phyloP scores from a whole-genome alignment of 2,113 vertebrate species.

The Mellivora capensis region DNA sequence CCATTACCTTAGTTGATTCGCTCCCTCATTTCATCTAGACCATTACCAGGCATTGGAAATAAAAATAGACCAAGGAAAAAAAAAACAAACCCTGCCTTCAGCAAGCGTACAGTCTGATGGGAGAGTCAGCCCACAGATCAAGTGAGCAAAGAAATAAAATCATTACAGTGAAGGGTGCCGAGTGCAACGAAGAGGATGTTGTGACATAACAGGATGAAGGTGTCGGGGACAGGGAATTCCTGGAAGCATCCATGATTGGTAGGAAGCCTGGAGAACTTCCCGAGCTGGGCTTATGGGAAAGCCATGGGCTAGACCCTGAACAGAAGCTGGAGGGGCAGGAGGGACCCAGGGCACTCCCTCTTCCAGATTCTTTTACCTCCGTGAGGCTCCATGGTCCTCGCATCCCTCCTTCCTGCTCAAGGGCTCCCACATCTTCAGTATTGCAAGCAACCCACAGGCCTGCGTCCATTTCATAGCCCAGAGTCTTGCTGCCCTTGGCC shows the following conservation, averaged over 20 bases:
- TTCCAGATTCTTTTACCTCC: background rate
- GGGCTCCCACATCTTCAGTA: background rate
- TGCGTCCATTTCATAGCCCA: accelerated
- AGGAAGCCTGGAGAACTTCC: background rate
- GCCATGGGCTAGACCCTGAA: background rate
- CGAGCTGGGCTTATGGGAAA: background rate
- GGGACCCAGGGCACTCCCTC: background rate
- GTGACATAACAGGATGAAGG: background rate
- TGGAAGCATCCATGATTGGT: background rate
- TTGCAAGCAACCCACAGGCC: background rate
- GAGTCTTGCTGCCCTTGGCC: background rate
- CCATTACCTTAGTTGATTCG: accelerated
- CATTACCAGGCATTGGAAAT: background rate
- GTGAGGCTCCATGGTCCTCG: background rate
- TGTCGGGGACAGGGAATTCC: background rate
- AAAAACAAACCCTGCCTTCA: background rate
- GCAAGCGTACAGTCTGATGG: background rate
- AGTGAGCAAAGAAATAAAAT: background rate
- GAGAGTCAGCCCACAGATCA: background rate
- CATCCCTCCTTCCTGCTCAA: background rate
- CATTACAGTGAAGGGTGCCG: background rate
- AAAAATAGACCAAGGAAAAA: background rate
- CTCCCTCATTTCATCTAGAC: background rate
- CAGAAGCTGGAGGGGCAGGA: background rate
- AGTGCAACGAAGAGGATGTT: background rate